Conservation (phyloP, 2,888 invertebrate genomes). For the Thalpophila matura region DNA sequence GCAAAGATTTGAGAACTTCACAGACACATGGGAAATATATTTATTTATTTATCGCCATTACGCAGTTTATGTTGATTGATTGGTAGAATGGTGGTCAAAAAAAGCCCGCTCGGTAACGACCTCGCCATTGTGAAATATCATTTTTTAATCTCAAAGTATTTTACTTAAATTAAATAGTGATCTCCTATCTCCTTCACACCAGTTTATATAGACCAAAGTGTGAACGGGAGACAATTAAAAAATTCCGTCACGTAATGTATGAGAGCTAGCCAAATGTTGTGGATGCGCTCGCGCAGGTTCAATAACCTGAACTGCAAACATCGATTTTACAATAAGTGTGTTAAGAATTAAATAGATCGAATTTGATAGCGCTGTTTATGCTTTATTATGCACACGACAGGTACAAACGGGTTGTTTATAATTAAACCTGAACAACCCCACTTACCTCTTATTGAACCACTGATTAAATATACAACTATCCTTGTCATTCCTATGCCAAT, state of each 20-base stretch:
- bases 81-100: not conserved
- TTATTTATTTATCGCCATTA: no score
- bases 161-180: conserved; percentile 56
- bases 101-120: conserved; percentile 1
- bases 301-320: conserved; percentile 76
- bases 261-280: conserved; percentile 84
- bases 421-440: no score
- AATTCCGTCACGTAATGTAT: conserved; percentile 85
- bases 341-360: conserved; percentile 8
- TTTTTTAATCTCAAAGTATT: conserved; percentile 52
- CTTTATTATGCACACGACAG: no score
- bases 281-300: conserved; percentile 73
- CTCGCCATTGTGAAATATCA: no score
- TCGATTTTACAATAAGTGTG: conserved; percentile 50
- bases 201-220: conserved; percentile 56
- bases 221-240: conserved; percentile 80
- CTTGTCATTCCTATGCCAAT: no score
- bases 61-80: not conserved
- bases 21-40: no score
- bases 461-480: no score
- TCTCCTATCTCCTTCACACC: conserved; percentile 67
- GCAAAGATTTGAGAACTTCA: no score
- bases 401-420: no score
- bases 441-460: no score
- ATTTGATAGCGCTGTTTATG: not conserved